These are phyloP conservation scores for Mylabris phalerata DNA, from an alignment of 1,140 invertebrate genomes.

Conservation along the genomic window DNA sequence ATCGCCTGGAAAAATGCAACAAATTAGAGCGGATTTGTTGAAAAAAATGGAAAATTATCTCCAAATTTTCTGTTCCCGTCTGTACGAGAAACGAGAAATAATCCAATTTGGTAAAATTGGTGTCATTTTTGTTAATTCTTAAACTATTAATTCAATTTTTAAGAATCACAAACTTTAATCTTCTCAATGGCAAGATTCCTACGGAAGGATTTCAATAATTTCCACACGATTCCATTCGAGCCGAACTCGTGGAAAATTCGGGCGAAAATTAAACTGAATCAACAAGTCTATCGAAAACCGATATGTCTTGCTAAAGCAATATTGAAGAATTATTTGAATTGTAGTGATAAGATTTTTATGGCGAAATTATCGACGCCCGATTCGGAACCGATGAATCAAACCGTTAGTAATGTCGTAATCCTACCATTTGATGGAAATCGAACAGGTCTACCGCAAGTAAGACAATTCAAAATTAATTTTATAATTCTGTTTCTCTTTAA, in stretches of 20 bases:
- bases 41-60: constrained; percentile 9
- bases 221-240: constrained; percentile 1
- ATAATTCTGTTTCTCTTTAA: background rate
- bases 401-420: too few species aligned
- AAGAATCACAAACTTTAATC: constrained; percentile 6
- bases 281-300: background rate
- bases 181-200: constrained; percentile 8
- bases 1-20: too few species aligned
- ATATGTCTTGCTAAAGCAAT: constrained; percentile 8
- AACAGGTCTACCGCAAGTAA: too few species aligned
- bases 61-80: background rate
- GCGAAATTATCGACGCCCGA: background rate
- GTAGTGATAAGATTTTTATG: background rate
- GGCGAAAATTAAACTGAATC: constrained; percentile 7
- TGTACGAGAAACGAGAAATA: background rate
- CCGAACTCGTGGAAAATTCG: constrained; percentile 6
- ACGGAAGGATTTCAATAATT: constrained; percentile 2
- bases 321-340: constrained; percentile 7
- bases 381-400: background rate
- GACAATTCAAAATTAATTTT: background rate
- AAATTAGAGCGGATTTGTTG: constrained; percentile 1
- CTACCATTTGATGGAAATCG: too few species aligned
- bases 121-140: too few species aligned
- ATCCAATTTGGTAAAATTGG: too few species aligned
- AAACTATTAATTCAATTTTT: background rate